Evolutionary conservation across 2,888 invertebrate genomes (phyloP).

Genomic region (Osedax fenrisi): DNA sequence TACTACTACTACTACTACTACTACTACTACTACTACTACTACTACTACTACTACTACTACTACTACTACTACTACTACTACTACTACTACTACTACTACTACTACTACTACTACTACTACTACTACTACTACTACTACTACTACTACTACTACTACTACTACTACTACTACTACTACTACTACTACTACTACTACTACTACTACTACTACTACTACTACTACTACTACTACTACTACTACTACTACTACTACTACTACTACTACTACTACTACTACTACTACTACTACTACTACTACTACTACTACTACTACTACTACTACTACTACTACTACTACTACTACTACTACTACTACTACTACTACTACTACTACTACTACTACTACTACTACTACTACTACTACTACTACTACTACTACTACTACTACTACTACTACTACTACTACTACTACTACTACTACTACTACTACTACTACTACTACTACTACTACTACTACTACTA

Average conservation of each 20-base stretch:
- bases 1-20: neutral
- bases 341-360: neutral
- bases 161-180: neutral
- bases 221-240: constrained; percentile 2
- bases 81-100: neutral
- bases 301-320: constrained; percentile 2
- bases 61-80: neutral
- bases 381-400: neutral
- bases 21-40: neutral
- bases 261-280: constrained; percentile 2
- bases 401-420: constrained; percentile 6
- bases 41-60: neutral
- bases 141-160: neutral
- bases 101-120: constrained; percentile 2
- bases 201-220: neutral
- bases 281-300: neutral
- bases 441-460: neutral
- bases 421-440: neutral
- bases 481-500: constrained; percentile 7
- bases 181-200: neutral
- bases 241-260: neutral
- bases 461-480: constrained; percentile 7
- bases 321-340: neutral
- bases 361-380: neutral
- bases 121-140: neutral